Conservation (phyloP, 92 coral and sea anemone species). For the Porites divaricata region DNA sequence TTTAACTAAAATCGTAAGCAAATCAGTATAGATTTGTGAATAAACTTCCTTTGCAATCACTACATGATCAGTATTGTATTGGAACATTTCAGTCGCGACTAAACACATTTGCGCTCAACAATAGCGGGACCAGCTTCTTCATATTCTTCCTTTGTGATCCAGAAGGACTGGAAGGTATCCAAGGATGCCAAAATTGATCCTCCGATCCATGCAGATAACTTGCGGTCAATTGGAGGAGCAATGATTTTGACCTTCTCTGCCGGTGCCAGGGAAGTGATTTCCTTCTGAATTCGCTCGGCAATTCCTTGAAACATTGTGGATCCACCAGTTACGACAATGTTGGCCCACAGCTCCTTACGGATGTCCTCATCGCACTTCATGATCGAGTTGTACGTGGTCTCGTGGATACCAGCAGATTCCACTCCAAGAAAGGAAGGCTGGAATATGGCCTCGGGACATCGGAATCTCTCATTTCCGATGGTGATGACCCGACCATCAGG, state of each 20-base stretch:
- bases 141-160: slow-evolving; percentile 63
- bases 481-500: slow-evolving; percentile 95
- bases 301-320: slow-evolving; percentile 77
- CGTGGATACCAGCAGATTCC: slow-evolving; percentile 90
- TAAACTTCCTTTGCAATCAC: neutral
- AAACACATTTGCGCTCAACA: slow-evolving; percentile 57
- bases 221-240: slow-evolving; percentile 50
- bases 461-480: slow-evolving; percentile 91
- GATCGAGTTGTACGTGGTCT: slow-evolving; percentile 81
- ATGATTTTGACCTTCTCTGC: slow-evolving; percentile 59
- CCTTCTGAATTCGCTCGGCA: slow-evolving; percentile 56
- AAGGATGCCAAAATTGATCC: slow-evolving; percentile 70
- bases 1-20: too few relatives aligned
- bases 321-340: slow-evolving; percentile 91
- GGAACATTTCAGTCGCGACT: neutral
- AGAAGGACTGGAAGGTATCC: slow-evolving; percentile 53
- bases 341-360: slow-evolving; percentile 47
- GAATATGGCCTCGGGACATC: slow-evolving; percentile 93
- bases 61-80: neutral
- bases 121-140: slow-evolving; percentile 62
- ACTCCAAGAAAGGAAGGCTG: slow-evolving; percentile 83
- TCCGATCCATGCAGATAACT: slow-evolving; percentile 63
- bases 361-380: slow-evolving; percentile 58
- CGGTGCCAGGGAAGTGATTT: slow-evolving; percentile 45
- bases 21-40: too few relatives aligned